Evolutionary conservation across 1,140 invertebrate genomes (phyloP), one percentile per base, ranked within the genome.

Genomic region (Linepithema humile): DNA sequence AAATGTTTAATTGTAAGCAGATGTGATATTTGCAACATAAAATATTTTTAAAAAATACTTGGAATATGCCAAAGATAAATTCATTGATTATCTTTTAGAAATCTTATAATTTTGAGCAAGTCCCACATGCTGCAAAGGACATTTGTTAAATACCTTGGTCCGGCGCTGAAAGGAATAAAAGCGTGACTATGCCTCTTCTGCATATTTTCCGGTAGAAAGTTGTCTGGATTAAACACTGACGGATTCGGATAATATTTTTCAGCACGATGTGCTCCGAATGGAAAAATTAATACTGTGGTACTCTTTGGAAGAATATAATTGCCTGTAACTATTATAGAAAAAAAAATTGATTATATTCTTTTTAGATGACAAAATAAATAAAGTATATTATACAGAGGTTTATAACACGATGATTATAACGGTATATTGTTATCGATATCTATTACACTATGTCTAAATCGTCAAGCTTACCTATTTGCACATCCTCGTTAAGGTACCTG

Each of bases 131-230:
- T 45, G 0, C 15, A 15, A 15, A 45, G 15, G 2, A 3, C 43
- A 15, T 45, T 45, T 10, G 48, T 70, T 59, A 92, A 95, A 95
- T 91, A 97, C 97, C 97, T 96, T 15, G 97, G 97, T 29, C 98
- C 98, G 85, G 98, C 98, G 84, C 97, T 98, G 95, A 99, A 99
- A 1, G 98, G 98, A 75, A 98, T 96, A 88, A 97, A 98, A 32
- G 97, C 95, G 92, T 98, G 99, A 88, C 98, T 98, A 92, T 97
- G 97, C 91, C 98, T 95, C 91, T 96, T 96, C 67, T 96, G 96
- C 64, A 96, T 96, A 80, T 96, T 96, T 93, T 99, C 98, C 0
- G 97, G 97, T 59, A 98, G 94, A 95, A 99, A 99, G 91, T 98
- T 97, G 84, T 99, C 98, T 0, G 98, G 98, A 94, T 99, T 95